These are phyloP conservation scores for Rhagoletis pomonella DNA, from an alignment of 1,140 invertebrate genomes.

Conservation along the genomic window DNA sequence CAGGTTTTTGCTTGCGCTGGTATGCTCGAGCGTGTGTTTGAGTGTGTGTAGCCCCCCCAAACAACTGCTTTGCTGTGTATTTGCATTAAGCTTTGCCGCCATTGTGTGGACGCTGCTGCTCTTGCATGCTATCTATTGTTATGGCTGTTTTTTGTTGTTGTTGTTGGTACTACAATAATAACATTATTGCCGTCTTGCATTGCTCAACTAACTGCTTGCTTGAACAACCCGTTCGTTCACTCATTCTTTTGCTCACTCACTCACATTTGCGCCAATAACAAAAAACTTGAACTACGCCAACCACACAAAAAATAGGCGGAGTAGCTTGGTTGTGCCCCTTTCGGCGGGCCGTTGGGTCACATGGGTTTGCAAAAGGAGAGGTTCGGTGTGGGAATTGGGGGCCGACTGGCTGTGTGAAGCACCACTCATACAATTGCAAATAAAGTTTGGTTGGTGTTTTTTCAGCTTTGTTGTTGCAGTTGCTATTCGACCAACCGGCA, in stretches of 20 bases:
- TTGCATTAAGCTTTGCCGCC: background rate
- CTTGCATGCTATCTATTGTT: background rate
- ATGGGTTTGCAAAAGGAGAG: background rate
- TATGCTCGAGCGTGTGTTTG: background rate
- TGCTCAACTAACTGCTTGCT: background rate
- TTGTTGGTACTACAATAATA: background rate
- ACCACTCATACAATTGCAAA: background rate
- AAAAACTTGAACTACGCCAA: background rate
- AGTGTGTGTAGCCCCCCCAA: background rate
- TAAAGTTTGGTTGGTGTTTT: background rate
- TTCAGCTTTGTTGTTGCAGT: background rate
- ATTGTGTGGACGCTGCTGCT: background rate
- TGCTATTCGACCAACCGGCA: slow-evolving; percentile 16
- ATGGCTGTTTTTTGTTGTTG: background rate
- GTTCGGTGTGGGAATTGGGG: background rate
- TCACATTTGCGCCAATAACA: slow-evolving; percentile 24
- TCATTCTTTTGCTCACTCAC: background rate
- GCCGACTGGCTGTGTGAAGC: background rate
- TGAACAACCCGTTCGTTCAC: background rate
- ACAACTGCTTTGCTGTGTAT: background rate
- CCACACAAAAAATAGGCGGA: slow-evolving; percentile 40
- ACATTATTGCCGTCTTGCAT: background rate
- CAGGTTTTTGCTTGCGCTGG: background rate
- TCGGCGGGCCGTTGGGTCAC: background rate
- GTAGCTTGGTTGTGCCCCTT: background rate